Evolutionary conservation across 1,140 invertebrate species (phyloP).

Genomic region (Homarus americanus): DNA sequence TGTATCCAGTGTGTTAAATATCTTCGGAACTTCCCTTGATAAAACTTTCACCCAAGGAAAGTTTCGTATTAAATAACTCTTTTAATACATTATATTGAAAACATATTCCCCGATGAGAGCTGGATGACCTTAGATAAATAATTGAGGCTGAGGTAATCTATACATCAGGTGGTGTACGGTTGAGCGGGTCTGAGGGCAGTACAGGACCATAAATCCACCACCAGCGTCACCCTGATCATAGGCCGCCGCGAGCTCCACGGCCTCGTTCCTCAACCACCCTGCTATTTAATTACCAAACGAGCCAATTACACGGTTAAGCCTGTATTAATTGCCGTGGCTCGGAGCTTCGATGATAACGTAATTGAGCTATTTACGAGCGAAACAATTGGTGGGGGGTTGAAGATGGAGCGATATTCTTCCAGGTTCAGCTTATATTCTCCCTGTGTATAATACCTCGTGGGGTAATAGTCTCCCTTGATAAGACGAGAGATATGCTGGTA

Average conservation of each 20-base stretch:
- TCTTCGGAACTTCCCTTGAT: no score
- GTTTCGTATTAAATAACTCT: no score
- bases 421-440: no score
- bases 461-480: no score
- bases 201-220: background rate
- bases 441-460: no score
- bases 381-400: no score
- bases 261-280: background rate
- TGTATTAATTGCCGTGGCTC: conserved; percentile 12
- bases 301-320: conserved; percentile 6
- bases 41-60: no score
- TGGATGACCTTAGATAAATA: background rate
- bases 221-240: background rate
- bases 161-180: background rate
- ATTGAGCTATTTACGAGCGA: background rate
- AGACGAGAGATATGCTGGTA: no score
- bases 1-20: no score
- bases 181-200: background rate
- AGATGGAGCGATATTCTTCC: no score
- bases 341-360: background rate
- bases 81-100: no score
- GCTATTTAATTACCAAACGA: conserved; percentile 14
- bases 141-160: background rate
- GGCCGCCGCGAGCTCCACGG: background rate
- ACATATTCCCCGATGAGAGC: background rate